Base-by-base conservation (phyloP, 1,140 invertebrate species). In the Periplaneta americana region DNA sequence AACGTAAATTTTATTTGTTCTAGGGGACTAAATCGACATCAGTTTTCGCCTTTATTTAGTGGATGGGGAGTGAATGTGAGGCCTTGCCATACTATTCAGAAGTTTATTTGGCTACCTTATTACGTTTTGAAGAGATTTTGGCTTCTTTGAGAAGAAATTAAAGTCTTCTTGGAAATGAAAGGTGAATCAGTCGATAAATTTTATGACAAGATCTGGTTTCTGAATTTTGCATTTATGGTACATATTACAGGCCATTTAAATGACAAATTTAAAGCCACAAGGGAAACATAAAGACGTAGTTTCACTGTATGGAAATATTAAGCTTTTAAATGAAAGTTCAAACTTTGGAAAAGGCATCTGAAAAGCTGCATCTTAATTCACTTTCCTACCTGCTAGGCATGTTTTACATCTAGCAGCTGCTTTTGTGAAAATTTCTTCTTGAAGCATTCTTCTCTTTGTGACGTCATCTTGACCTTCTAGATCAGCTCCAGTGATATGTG, bases 191-290 rank as follows among this genome's bases (percentile, higher is more conserved):
- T n/a, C 1, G 78, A 79, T 4, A 36, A 79, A 79, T 3, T 79
- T 79, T 5, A 22, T 79, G 34, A 79, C 34, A 39, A 48, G 35
- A 79, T 8, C 36, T 35, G 78, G 78, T 10, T 39, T 35, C 78
- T 36, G 5, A 34, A 79, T 36, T 79, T 79, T 22, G 35, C 78
- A 35, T 79, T 79, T 79, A 79, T 39, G 78, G 78, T 79, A 36
- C 33, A 36, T 36, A 39, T 79, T 18, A 79, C n/a, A n/a, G n/a
- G n/a, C n/a, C 78, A 79, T 33, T 33, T 18, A 9, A 79, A 34
- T 79, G 33, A 79, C 33, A 37, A 37, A 36, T 48, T 79, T 37
- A 36, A 79, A 79, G 34, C 34, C 36, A n/a, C 8, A 79, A 79
- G 78, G 78, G 78, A 79, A 79, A 79, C 31, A 36, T 13, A 15